Evolutionary conservation across 2,888 invertebrate species (phyloP).

Genomic region (Drosophila anceps): DNA sequence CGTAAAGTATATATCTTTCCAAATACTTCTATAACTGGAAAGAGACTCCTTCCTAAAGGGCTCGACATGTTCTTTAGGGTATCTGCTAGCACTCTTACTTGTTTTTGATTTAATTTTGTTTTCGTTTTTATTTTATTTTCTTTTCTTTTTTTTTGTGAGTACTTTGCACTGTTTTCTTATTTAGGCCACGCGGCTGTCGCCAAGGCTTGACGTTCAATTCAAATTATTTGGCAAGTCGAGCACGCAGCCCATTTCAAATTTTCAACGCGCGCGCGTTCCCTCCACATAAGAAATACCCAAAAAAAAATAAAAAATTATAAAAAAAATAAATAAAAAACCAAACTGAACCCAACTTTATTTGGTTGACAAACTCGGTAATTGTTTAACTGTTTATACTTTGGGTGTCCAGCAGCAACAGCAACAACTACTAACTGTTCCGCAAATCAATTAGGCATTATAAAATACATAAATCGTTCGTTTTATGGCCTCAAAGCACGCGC

Average conservation of each 20-base stretch:
- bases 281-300: conserved; percentile 18
- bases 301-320: background rate
- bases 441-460: conserved; percentile 73
- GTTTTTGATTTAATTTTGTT: background rate
- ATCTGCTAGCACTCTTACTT: background rate
- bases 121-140: background rate
- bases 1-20: too few relatives aligned
- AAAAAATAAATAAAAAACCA: conserved; percentile 8
- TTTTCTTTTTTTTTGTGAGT: background rate
- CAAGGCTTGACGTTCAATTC: conserved; percentile 64
- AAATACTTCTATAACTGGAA: background rate
- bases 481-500: conserved; percentile 65
- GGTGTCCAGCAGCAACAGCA: conserved; percentile 6
- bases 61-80: background rate
- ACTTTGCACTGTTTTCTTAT: conserved; percentile 60
- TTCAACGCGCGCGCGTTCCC: conserved; percentile 34
- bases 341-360: conserved; percentile 5
- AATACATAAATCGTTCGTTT: conserved; percentile 59
- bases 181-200: conserved; percentile 68
- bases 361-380: conserved; percentile 43
- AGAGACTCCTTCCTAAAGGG: background rate
- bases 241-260: conserved; percentile 75
- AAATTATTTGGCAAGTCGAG: conserved; percentile 71
- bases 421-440: conserved; percentile 43
- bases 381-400: conserved; percentile 27